Conservation (phyloP, 1,140 invertebrate species). For the Adelges cooleyi region DNA sequence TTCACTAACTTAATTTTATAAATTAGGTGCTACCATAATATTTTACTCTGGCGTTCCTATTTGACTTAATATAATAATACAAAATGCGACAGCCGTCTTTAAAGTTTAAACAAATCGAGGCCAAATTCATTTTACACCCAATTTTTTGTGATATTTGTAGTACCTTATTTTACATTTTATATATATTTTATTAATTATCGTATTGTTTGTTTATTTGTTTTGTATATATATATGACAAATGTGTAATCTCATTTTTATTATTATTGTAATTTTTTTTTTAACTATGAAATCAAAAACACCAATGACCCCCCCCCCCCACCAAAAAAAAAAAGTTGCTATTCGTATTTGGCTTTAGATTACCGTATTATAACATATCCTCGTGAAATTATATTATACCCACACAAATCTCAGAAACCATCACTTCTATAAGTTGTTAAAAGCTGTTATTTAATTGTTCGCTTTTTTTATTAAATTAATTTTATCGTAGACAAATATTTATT, state of each 20-base stretch:
- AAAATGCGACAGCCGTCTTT: background rate
- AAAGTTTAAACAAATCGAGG: background rate
- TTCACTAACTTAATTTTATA: constrained; percentile 17
- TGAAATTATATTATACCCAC: background rate
- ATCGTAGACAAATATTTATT: constrained; percentile 26
- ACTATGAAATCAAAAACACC: constrained; percentile 13
- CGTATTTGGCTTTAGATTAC: background rate
- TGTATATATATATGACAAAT: background rate
- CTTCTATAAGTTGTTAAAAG: background rate
- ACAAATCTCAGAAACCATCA: too few relatives aligned
- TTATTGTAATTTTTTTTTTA: constrained; percentile 14
- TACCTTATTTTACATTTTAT: background rate
- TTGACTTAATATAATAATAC: background rate
- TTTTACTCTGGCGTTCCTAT: constrained; percentile 19
- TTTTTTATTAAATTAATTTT: constrained; percentile 11
- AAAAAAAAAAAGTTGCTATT: background rate
- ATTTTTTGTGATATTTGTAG: constrained; percentile 22
- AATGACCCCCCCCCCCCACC: background rate
- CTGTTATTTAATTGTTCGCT: constrained; percentile 21
- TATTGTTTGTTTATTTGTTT: constrained; percentile 10
- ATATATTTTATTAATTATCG: background rate
- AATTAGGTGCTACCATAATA: constrained; percentile 22
- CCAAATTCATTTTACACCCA: constrained; percentile 17
- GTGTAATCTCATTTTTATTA: constrained; percentile 11
- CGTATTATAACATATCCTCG: constrained; percentile 19